phyloP scores from a whole-genome alignment of 2,888 invertebrate species.

The Phaedon cochleariae region DNA sequence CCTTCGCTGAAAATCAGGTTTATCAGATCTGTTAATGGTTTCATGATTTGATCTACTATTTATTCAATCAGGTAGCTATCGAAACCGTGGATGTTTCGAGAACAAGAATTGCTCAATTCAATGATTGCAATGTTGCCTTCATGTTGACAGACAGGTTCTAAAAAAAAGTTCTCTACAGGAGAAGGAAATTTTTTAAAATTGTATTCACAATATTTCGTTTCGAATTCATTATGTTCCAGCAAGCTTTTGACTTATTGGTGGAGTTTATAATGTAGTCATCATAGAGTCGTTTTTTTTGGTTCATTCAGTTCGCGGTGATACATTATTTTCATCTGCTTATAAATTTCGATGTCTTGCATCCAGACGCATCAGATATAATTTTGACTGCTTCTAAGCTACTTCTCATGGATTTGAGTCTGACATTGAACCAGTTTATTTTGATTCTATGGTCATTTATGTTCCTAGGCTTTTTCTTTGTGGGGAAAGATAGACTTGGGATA shows the following conservation, averaged over 20 bases:
- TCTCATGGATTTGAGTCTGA: constrained; percentile 2
- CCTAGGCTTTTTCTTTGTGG: too few relatives aligned
- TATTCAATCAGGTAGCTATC: background rate
- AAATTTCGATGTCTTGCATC: background rate
- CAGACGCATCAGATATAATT: background rate
- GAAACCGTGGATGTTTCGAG: background rate
- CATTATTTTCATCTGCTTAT: constrained; percentile 1
- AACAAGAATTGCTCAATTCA: background rate
- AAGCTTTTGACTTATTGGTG: background rate
- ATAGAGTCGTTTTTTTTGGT: background rate
- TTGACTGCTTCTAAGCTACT: background rate
- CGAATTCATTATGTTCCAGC: background rate
- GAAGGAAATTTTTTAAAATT: constrained; percentile 7
- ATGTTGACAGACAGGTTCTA: background rate
- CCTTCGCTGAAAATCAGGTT: background rate
- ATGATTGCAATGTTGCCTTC: background rate
- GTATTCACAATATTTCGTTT: background rate
- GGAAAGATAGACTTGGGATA: too few relatives aligned
- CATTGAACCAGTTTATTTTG: too few relatives aligned
- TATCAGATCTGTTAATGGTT: background rate
- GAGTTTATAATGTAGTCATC: background rate
- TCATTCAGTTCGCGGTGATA: background rate
- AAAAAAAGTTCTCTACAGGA: background rate
- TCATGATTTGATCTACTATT: background rate
- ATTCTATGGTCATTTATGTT: too few relatives aligned